Evolutionary conservation across 2,888 invertebrate species (phyloP).

Genomic region (Lepidochitona cinerea): DNA sequence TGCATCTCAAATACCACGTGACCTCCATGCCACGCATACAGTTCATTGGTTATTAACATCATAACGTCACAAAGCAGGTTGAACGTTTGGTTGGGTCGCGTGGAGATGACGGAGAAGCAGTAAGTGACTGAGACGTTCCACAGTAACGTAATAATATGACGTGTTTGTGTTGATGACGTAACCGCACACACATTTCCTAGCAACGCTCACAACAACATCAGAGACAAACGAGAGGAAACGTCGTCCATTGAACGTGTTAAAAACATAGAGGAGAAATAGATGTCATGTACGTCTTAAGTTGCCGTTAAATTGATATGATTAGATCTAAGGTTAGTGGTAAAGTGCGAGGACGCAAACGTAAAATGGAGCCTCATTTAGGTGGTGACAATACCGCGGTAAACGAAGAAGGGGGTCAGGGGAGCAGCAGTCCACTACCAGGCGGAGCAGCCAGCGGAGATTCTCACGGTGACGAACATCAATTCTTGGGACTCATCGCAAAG

Average conservation of each 20-base stretch:
- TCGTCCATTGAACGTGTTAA: neutral
- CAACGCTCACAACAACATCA: neutral
- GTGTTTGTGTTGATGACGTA: no score
- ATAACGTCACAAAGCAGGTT: no score
- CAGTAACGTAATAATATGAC: no score
- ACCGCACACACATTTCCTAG: no score
- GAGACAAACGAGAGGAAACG: neutral
- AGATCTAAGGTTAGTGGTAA: neutral
- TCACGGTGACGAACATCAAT: constrained; percentile 40
- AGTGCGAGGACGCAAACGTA: constrained; percentile 40
- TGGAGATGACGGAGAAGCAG: no score
- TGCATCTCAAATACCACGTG: no score
- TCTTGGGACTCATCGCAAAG: constrained; percentile 38
- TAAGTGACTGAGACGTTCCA: no score
- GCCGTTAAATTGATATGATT: neutral
- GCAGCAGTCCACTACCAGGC: neutral
- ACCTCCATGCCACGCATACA: no score
- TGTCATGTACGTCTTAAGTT: neutral
- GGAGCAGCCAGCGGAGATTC: constrained; percentile 42
- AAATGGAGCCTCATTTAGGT: constrained; percentile 59
- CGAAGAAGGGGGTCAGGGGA: neutral
- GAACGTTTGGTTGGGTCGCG: no score
- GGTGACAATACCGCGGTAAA: constrained; percentile 40
- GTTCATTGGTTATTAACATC: no score
- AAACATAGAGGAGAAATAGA: neutral